phyloP scores from a whole-genome alignment of 2,888 invertebrate genomes.

The Automeris io region DNA sequence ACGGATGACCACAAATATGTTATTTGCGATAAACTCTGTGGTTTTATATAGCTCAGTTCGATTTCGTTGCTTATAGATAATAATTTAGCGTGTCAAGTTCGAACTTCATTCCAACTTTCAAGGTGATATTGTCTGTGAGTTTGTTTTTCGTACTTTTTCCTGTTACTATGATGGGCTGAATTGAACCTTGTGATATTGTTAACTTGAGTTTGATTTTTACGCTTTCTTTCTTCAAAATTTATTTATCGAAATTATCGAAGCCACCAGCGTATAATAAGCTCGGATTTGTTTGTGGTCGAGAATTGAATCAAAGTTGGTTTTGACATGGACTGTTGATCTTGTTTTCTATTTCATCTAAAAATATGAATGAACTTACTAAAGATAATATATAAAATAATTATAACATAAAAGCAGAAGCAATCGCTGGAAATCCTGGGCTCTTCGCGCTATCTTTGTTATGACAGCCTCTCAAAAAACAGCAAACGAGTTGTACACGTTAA shows the following conservation, averaged over 20 bases:
- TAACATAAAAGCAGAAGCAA: too few relatives aligned
- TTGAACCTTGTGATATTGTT: neutral
- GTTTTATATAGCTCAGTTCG: neutral
- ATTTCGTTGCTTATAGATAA: neutral
- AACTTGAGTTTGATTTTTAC: neutral
- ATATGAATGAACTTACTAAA: too few relatives aligned
- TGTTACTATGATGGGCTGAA: neutral
- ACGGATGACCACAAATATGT: neutral
- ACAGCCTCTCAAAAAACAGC: too few relatives aligned
- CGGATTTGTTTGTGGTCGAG: too few relatives aligned
- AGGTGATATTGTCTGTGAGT: neutral
- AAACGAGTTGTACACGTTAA: too few relatives aligned
- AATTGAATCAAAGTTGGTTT: too few relatives aligned
- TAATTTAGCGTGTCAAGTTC: neutral
- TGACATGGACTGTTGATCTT: too few relatives aligned
- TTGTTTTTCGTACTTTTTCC: neutral
- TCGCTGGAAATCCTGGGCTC: too few relatives aligned
- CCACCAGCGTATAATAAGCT: conserved; percentile 19
- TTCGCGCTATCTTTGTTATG: too few relatives aligned
- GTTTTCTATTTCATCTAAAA: too few relatives aligned
- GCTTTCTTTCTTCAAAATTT: neutral
- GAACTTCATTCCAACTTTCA: neutral
- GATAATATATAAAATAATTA: too few relatives aligned
- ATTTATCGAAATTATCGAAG: conserved; percentile 6
- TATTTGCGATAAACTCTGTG: neutral